Base-by-base conservation (phyloP, 2,113 vertebrate species). In the Drymodes brunneopygia region DNA sequence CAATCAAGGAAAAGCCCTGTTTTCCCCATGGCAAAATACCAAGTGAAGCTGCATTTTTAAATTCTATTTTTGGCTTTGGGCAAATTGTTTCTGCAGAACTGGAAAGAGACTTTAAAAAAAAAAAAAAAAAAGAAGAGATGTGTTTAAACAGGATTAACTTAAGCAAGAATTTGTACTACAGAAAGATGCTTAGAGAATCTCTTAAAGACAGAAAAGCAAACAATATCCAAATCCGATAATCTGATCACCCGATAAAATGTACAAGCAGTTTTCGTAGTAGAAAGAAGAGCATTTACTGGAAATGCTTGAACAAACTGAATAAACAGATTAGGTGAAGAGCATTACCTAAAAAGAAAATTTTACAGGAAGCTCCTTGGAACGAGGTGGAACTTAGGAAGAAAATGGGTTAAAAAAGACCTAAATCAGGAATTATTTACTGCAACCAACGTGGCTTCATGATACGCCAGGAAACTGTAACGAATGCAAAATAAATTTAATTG, bases 381-480 rank as follows among this genome's bases (percentile, higher is more conserved):
- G 45, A 78, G 54, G 62, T 1, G 2, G 66, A 50, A 80, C 33
- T 81, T 38, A 33, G n/a, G 66, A 9, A 53, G 53, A 48, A 74
- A 92, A 70, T 0, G 0, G 14, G 9, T 8, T 6, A 6, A 12
- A n/a, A 44, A 42, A 86, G 3, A 58, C 42, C 7, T 11, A 72
- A 72, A 64, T 15, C 0, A 29, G 27, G 15, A 36, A 66, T 75
- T 62, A 75, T 80, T 89, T 77, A 36, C 47, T 58, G 23, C n/a
- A 53, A 17, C 9, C n/a, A 17, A 17, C 0, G 2, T 47, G 67
- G 47, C 73, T 23, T n/a, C 0, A 0, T 17, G 28, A 14, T 7
- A 15, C 4, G 25, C 24, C 42, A 62, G 75, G 75, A 27, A 58
- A 54, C 24, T 6, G n/a, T 31, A 82, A 48, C 0, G 15, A 83